Evolutionary conservation across 2,113 vertebrate genomes (phyloP), one percentile per base, ranked within the genome.

Genomic region (Numida meleagris): DNA sequence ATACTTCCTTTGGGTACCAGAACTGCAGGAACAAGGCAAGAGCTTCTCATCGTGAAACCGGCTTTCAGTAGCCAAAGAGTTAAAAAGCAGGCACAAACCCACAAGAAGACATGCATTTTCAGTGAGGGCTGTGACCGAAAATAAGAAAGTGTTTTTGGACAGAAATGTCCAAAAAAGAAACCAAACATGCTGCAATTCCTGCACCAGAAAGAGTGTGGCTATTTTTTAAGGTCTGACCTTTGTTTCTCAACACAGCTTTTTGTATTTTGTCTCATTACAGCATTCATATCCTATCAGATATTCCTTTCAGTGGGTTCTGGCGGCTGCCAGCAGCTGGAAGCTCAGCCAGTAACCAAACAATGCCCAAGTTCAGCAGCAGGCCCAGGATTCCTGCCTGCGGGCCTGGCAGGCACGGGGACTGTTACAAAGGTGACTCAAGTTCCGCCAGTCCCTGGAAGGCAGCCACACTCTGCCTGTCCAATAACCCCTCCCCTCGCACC

Each of bases 301-400:
- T 82, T 95, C 88, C 83, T 93, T 96, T 95, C 91, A 90, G 86
- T 89, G 88, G 62, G 67, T 71, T 96, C 74, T 89, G 48, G 74
- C 0, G 46, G 78, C 89, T 88, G 88, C 88, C 87, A 96, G 89
- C 96, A 96, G 93, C 95, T 92, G 91, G 85, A 96, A 94, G 86
- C 82, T 90, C 86, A 58, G 89, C 80, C 85, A 94, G 81, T 74
- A 94, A 94, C 58, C 85, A 72, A 89, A 95, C 95, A 97, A 96
- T 94, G 70, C 81, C 81, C 0, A 2, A 72, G 88, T 93, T 97
- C 77, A 96, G 96, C 87, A 93, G 88, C 18, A 0, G 89, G 93
- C 85, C 46, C 89, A 74, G 92, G 87, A 93, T 90, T 96, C 89
- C 86, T 67, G 95, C 96, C 92, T 95, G 61, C 65, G 91, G 93